These are phyloP conservation scores for Dissostichus mawsoni DNA, from an alignment of 2,113 vertebrate species.

Conservation along the genomic window DNA sequence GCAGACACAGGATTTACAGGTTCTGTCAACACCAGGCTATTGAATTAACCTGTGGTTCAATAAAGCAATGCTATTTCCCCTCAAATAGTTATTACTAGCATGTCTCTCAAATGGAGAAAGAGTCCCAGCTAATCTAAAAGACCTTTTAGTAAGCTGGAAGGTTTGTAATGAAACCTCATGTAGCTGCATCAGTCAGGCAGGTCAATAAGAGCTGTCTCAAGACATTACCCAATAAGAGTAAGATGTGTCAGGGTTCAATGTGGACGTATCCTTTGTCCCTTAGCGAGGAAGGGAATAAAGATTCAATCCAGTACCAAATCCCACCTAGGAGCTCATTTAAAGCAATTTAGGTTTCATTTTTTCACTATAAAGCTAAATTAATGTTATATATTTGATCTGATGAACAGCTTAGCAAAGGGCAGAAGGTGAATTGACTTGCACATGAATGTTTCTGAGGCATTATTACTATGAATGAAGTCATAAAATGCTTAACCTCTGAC, in stretches of 20 bases:
- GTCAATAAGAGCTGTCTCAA: slow-evolving; percentile 77
- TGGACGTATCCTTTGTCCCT: slow-evolving; percentile 58
- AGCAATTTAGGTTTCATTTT: slow-evolving; percentile 35
- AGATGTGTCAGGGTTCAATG: slow-evolving; percentile 71
- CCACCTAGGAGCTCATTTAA: slow-evolving; percentile 34
- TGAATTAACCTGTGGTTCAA: slow-evolving; percentile 68
- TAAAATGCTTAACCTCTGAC: slow-evolving; percentile 5
- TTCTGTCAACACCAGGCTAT: slow-evolving; percentile 62
- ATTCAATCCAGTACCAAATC: slow-evolving; percentile 52
- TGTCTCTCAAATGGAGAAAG: slow-evolving; percentile 62
- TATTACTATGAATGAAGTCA: neutral
- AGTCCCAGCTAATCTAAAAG: slow-evolving; percentile 67
- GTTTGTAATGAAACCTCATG: slow-evolving; percentile 74
- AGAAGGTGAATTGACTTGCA: slow-evolving; percentile 8
- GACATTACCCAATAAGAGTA: slow-evolving; percentile 78
- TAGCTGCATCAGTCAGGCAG: slow-evolving; percentile 70
- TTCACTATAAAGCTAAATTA: slow-evolving; percentile 13
- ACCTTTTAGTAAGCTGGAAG: slow-evolving; percentile 70
- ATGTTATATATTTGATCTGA: slow-evolving; percentile 9
- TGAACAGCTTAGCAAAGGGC: slow-evolving; percentile 28
- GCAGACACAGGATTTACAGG: slow-evolving; percentile 29
- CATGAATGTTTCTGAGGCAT: slow-evolving; percentile 22
- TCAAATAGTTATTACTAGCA: slow-evolving; percentile 66
- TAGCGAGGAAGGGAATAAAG: slow-evolving; percentile 35
- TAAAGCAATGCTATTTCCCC: slow-evolving; percentile 60